Evolutionary conservation across 2,797 vertebrate genomes (phyloP).

Genomic region (Rachycentron canadum): DNA sequence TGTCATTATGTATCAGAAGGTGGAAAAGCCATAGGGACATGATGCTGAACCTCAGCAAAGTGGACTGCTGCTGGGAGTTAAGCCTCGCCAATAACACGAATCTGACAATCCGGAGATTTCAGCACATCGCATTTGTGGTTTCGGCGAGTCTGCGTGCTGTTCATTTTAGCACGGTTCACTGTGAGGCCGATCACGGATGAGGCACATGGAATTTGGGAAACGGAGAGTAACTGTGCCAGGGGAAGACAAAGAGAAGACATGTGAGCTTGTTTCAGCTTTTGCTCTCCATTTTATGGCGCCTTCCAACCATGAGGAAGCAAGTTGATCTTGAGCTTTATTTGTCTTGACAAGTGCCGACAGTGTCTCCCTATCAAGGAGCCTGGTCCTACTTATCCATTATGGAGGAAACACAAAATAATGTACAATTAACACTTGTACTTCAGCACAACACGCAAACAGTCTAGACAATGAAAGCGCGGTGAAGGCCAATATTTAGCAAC

Average conservation of each 20-base stretch:
- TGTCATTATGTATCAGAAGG: conserved; percentile 56
- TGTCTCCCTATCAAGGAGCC: conserved; percentile 22
- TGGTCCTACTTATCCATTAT: conserved; percentile 23
- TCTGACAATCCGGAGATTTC: conserved; percentile 15
- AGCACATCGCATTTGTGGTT: conserved; percentile 1
- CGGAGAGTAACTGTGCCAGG: not conserved
- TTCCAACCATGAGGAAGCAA: not conserved
- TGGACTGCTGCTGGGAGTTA: conserved; percentile 23
- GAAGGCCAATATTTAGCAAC: conserved; percentile 61
- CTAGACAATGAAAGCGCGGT: conserved; percentile 27
- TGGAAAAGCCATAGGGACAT: conserved; percentile 14
- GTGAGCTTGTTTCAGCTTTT: conserved; percentile 22
- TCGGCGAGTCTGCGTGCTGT: not conserved
- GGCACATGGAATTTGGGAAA: conserved; percentile 9
- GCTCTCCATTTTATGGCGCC: not conserved
- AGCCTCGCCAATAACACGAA: conserved; percentile 13
- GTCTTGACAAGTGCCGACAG: conserved; percentile 14
- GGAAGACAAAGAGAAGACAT: conserved; percentile 40
- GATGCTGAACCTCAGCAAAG: conserved; percentile 13
- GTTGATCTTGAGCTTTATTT: conserved; percentile 30
- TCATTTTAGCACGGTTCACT: conserved; percentile 4
- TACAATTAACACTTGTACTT: conserved; percentile 37
- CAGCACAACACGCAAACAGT: conserved; percentile 40
- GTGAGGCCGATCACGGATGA: conserved; percentile 16
- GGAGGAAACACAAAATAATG: conserved; percentile 31